Evolutionary conservation across 2,113 vertebrate genomes (phyloP).

Genomic region (Panthera uncia): DNA sequence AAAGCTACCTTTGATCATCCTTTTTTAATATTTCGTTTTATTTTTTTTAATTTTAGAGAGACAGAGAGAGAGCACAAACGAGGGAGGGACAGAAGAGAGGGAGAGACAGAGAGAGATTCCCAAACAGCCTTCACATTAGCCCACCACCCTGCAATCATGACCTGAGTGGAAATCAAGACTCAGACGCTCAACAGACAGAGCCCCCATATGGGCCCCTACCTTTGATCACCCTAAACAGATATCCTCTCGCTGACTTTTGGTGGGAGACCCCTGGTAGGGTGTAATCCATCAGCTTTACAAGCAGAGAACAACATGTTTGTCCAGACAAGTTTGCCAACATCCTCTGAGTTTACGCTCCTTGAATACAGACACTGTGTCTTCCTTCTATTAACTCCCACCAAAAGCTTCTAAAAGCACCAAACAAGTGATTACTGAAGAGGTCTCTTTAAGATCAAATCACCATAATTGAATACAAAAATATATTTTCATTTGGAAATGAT

Average conservation of each 20-base stretch:
- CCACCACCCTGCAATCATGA: too few relatives aligned
- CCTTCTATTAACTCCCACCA: neutral
- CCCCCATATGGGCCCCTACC: neutral
- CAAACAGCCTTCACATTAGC: too few relatives aligned
- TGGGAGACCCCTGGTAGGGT: neutral
- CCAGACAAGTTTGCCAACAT: neutral
- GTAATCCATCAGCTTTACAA: neutral
- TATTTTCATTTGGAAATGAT: neutral
- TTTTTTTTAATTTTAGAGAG: too few relatives aligned
- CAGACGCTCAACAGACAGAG: too few relatives aligned
- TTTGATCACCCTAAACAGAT: neutral
- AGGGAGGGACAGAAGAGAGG: too few relatives aligned
- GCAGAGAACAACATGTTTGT: neutral
- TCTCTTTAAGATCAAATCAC: neutral
- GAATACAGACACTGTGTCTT: neutral
- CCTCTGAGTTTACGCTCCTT: neutral
- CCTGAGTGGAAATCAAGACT: too few relatives aligned
- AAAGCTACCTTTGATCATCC: neutral
- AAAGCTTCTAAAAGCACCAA: neutral
- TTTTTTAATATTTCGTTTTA: too few relatives aligned
- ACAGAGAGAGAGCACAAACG: too few relatives aligned
- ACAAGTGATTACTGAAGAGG: neutral
- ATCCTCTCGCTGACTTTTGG: neutral
- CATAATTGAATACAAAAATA: neutral
- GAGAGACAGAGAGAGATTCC: too few relatives aligned